phyloP scores from a whole-genome alignment of 2,113 vertebrate species.

The Lipophrys pholis region DNA sequence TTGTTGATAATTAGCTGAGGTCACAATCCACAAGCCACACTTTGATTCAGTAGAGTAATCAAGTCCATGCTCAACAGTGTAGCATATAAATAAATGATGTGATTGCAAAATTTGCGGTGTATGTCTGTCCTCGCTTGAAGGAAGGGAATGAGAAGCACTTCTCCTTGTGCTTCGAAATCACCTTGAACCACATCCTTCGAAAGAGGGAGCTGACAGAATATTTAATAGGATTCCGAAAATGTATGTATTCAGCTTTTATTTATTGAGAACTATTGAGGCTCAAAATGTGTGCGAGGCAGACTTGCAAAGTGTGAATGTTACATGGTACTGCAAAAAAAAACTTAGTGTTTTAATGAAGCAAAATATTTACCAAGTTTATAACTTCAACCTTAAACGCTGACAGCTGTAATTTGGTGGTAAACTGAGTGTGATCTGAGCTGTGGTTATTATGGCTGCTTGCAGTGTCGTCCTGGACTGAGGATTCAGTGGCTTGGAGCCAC shows the following conservation, averaged over 20 bases:
- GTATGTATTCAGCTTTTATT: neutral
- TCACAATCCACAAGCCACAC: too few relatives aligned
- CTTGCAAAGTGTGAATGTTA: neutral
- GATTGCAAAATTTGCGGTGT: too few relatives aligned
- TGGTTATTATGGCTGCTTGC: neutral
- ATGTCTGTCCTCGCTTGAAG: neutral
- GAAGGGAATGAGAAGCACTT: neutral
- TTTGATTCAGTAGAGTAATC: too few relatives aligned
- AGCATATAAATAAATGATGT: too few relatives aligned
- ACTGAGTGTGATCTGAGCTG: neutral
- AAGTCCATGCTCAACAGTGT: too few relatives aligned
- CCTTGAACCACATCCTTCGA: neutral
- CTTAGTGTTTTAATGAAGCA: neutral
- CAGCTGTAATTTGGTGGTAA: neutral
- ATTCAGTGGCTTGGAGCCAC: neutral
- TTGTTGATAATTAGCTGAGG: too few relatives aligned
- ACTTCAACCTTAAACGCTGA: neutral
- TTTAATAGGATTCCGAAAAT: neutral
- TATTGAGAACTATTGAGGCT: neutral
- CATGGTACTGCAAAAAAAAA: neutral
- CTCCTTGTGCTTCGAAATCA: neutral
- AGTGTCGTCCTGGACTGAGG: neutral
- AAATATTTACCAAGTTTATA: neutral
- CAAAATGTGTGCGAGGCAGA: neutral
- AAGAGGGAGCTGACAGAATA: neutral